These are phyloP conservation scores for Heliconius ismenius DNA, from an alignment of 2,888 invertebrate species.

Conservation along the genomic window DNA sequence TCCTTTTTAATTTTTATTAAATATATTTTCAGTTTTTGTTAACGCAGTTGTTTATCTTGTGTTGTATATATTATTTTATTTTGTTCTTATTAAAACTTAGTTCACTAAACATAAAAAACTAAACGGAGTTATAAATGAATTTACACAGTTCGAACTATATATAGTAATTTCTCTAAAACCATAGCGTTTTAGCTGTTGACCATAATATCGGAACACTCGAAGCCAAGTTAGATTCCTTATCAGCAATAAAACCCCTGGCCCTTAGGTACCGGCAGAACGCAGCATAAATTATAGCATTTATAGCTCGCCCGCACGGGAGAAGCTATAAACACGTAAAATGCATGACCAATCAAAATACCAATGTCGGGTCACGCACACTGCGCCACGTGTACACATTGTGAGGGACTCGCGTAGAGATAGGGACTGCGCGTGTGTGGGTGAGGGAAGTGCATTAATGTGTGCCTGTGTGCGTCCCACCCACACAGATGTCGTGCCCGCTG, in stretches of 20 bases:
- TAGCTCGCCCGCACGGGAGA: constrained; percentile 68
- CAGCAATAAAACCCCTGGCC: constrained; percentile 45
- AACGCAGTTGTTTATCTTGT: too few species aligned
- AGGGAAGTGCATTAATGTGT: constrained; percentile 40
- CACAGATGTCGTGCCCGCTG: constrained; percentile 62
- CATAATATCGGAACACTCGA: constrained; percentile 34
- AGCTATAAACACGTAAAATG: constrained; percentile 80
- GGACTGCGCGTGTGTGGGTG: constrained; percentile 30
- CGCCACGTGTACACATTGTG: constrained; percentile 23
- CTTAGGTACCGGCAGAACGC: constrained; percentile 56
- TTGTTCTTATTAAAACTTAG: neutral
- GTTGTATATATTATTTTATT: neutral
- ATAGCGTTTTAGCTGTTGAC: constrained; percentile 20
- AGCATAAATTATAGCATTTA: constrained; percentile 75
- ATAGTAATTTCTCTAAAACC: neutral
- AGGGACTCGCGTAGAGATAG: constrained; percentile 34
- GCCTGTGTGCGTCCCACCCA: constrained; percentile 57
- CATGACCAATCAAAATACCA: constrained; percentile 83
- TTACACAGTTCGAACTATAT: neutral
- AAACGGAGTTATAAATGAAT: neutral
- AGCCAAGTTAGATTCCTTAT: constrained; percentile 45
- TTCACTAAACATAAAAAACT: neutral
- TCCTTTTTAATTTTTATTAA: neutral
- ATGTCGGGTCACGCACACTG: constrained; percentile 71
- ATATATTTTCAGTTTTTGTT: too few species aligned